Conservation (phyloP, 2,797 vertebrate genomes). For the Loriculus beryllinus region DNA sequence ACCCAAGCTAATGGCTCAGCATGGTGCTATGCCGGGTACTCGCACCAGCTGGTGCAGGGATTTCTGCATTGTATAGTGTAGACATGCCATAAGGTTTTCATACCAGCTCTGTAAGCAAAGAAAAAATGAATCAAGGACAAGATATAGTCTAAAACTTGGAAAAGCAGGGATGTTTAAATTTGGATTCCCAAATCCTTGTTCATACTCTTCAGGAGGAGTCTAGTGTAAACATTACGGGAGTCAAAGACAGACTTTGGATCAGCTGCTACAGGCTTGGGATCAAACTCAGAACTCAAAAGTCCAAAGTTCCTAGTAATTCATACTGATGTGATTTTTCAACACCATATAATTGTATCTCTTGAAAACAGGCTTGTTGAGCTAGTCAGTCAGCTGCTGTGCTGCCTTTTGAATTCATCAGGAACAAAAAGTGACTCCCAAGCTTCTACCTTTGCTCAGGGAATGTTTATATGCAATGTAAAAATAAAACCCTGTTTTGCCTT, state of each 20-base stretch:
- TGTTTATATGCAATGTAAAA: background rate
- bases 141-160: background rate
- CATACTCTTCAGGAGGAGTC: background rate
- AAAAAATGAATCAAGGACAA: background rate
- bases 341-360: background rate
- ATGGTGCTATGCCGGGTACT: conserved; percentile 9
- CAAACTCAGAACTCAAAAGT: background rate
- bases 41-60: conserved; percentile 46
- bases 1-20: conserved; percentile 43
- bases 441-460: background rate
- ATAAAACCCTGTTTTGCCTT: background rate
- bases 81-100: conserved; percentile 35
- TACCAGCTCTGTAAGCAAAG: background rate
- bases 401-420: background rate
- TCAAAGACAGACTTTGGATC: background rate
- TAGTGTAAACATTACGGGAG: background rate
- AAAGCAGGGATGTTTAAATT: background rate
- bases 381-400: background rate
- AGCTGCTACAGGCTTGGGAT: background rate
- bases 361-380: background rate
- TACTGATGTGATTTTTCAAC: conserved; percentile 16
- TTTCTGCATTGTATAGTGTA: background rate
- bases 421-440: background rate
- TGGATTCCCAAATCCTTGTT: background rate
- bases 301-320: background rate